These are phyloP conservation scores for Frieseomelitta varia DNA, from an alignment of 1,140 invertebrate species.

Conservation along the genomic window DNA sequence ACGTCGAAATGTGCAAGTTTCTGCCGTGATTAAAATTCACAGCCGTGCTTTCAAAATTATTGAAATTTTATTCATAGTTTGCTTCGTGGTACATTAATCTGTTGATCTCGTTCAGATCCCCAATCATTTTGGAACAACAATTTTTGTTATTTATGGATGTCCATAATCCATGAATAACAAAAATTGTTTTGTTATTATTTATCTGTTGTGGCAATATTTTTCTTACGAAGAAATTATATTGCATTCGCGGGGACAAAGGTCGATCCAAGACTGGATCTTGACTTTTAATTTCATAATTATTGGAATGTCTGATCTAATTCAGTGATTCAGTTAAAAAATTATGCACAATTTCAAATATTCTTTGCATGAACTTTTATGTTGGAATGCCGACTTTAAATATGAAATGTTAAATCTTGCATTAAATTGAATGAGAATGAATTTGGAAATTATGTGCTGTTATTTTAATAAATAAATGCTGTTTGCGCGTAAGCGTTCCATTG, in stretches of 20 bases:
- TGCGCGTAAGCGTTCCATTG: neutral
- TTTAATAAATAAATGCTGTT: neutral
- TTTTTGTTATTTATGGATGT: neutral
- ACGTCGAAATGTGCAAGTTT: neutral
- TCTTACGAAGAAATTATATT: too few relatives aligned
- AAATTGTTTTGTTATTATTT: too few relatives aligned
- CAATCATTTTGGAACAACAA: neutral
- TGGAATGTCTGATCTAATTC: neutral
- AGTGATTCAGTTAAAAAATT: neutral
- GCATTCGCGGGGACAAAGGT: too few relatives aligned
- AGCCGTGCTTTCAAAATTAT: neutral
- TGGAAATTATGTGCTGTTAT: neutral
- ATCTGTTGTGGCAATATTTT: too few relatives aligned
- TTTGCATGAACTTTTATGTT: neutral
- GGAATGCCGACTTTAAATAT: neutral
- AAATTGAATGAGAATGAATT: neutral
- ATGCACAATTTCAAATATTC: neutral
- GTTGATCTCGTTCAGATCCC: neutral
- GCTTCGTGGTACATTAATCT: neutral
- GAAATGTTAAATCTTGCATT: too few relatives aligned
- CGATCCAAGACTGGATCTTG: neutral
- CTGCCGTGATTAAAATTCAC: neutral
- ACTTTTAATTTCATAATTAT: neutral
- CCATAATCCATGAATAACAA: too few relatives aligned
- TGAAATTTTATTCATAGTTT: neutral